Percentiles rank a stretch among this genome's conserved stretches.
These are phyloP conservation scores for Charanyca ferruginea DNA, from an alignment of 2,888 invertebrate genomes.

Conservation along the genomic window DNA sequence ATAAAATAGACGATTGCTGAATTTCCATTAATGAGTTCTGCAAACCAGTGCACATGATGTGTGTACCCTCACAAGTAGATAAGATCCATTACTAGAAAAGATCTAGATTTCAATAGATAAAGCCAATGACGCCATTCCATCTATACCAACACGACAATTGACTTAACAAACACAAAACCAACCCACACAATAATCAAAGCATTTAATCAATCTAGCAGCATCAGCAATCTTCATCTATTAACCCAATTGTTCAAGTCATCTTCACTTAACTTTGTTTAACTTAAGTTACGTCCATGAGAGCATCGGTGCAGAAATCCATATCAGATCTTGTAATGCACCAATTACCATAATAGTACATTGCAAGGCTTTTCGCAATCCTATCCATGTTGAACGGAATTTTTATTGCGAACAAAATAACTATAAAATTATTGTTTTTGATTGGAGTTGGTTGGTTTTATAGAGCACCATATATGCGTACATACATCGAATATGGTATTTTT, in stretches of 20 bases:
- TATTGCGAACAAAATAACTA: constrained; percentile 43
- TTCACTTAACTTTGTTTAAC: constrained; percentile 24
- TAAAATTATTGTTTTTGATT: constrained; percentile 42
- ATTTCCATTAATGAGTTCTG: too few relatives aligned
- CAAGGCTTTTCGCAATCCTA: constrained; percentile 46
- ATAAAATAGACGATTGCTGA: too few relatives aligned
- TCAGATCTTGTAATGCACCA: constrained; percentile 85
- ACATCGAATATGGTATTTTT: too few relatives aligned
- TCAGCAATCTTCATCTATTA: constrained; percentile 25
- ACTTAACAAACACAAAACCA: too few relatives aligned
- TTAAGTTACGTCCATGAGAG: constrained; percentile 43
- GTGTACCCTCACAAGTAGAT: too few relatives aligned
- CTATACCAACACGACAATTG: background rate
- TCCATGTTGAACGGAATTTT: constrained; percentile 44
- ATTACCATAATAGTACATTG: constrained; percentile 69
- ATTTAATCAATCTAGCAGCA: constrained; percentile 17
- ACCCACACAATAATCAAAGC: constrained; percentile 15
- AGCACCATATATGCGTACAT: constrained; percentile 15
- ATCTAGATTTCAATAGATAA: background rate
- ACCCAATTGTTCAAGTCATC: constrained; percentile 34
- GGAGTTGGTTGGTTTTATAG: constrained; percentile 24
- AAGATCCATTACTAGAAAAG: background rate
- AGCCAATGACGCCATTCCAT: background rate
- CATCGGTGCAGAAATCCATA: constrained; percentile 74
- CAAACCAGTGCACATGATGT: too few relatives aligned